Conservation (phyloP, 2,113 vertebrate genomes). For the Heterotilapia buettikoferi region DNA sequence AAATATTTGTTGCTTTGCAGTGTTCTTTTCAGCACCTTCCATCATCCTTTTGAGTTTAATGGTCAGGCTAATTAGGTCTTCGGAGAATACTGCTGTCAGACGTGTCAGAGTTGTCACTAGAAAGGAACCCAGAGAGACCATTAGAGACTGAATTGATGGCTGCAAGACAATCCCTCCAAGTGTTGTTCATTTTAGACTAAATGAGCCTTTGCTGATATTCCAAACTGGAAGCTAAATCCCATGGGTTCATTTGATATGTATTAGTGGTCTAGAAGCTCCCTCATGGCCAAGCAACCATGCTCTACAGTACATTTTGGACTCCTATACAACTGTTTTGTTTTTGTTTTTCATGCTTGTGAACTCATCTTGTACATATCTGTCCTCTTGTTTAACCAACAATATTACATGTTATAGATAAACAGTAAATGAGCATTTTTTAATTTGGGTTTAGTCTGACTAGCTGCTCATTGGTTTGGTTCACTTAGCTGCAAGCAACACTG, state of each 20-base stretch:
- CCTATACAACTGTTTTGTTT: background rate
- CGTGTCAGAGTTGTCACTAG: conserved; percentile 29
- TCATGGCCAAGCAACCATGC: background rate
- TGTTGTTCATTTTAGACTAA: conserved; percentile 38
- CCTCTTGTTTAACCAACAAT: background rate
- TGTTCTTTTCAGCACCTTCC: background rate
- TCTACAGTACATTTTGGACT: background rate
- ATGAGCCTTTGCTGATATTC: conserved; percentile 18
- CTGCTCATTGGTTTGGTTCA: background rate
- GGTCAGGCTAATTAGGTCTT: conserved; percentile 57
- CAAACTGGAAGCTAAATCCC: background rate
- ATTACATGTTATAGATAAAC: background rate
- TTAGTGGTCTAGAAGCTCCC: background rate
- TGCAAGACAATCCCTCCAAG: background rate
- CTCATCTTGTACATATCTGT: background rate
- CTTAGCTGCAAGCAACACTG: background rate
- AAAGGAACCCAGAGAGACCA: conserved; percentile 40
- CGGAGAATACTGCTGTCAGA: conserved; percentile 46
- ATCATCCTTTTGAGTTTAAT: conserved; percentile 24
- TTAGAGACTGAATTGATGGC: conserved; percentile 44
- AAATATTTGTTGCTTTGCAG: background rate
- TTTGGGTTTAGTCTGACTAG: background rate
- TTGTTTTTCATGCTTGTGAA: background rate
- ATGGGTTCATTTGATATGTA: conserved; percentile 12
- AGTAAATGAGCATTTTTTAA: background rate